Percentiles rank a stretch among this genome's conserved stretches.
phyloP scores from a whole-genome alignment of 2,888 invertebrate genomes.

The Caenorhabditis virilis region DNA sequence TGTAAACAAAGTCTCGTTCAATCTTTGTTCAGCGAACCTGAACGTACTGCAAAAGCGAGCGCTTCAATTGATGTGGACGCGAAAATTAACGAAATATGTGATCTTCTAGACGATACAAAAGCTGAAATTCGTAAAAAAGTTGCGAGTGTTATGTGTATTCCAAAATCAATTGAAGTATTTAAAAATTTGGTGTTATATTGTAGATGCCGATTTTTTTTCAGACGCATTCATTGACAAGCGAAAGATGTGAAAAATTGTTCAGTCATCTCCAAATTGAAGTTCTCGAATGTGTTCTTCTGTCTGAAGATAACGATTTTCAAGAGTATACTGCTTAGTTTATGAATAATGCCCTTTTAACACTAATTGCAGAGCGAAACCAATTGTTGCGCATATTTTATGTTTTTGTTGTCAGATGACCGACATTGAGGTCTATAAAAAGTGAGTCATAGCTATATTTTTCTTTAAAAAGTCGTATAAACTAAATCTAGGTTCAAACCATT shows the following conservation, averaged over 20 bases:
- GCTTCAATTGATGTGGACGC: neutral
- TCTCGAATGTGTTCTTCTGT: conserved; percentile 5
- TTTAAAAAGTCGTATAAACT: too few species aligned
- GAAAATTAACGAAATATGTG: conserved; percentile 8
- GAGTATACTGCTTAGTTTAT: neutral
- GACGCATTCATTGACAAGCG: conserved; percentile 4
- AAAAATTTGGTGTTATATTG: neutral
- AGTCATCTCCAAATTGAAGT: conserved; percentile 9
- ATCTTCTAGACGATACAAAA: conserved; percentile 6
- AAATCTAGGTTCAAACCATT: too few species aligned
- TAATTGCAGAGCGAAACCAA: conserved; percentile 13
- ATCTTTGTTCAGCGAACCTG: too few species aligned
- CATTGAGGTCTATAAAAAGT: conserved; percentile 8
- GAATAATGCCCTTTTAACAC: neutral
- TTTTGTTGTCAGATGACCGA: conserved; percentile 9
- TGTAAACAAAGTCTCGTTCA: too few species aligned
- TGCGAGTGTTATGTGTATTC: conserved; percentile 2
- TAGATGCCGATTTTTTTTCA: neutral
- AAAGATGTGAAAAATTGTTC: conserved; percentile 16
- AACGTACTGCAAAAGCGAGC: too few species aligned
- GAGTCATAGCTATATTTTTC: too few species aligned
- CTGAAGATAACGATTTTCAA: conserved; percentile 3
- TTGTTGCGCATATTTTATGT: conserved; percentile 13
- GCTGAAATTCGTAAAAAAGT: conserved; percentile 10
- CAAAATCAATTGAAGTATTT: conserved; percentile 7